Evolutionary conservation across 2,797 vertebrate species (phyloP), one percentile per base, ranked within the genome.

Genomic region (Acanthurus leucopareius): DNA sequence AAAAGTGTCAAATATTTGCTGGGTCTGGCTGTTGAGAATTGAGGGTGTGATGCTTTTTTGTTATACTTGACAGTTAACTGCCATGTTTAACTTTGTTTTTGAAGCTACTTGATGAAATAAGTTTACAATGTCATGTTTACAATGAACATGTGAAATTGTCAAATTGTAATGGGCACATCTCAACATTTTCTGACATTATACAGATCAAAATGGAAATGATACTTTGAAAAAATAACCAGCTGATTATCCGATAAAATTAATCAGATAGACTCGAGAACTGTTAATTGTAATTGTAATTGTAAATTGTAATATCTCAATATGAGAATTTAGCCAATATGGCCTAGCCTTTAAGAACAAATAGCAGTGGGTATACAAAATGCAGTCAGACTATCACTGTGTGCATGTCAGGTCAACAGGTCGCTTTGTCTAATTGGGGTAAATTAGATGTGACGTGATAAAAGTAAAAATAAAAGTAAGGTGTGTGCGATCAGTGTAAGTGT

Each of bases 361-460:
- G 47, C 9, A 19, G 64, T 15, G 2, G 7, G 13, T 54, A 15
- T 17, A 48, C 32, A 48, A 40, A n/a, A 16, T 10, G 5, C 14
- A 78, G 44, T 22, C 22, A 4, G 22, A 40, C 28, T 51, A 28
- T 62, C 10, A 49, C 4, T 28, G 42, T 73, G 72, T 60, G 22
- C 54, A 60, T 70, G 51, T 44, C n/a, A 56, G 40, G 67, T 84
- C 72, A 75, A 16, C 8, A 20, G 63, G 56, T 68, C 59, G 70
- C 69, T 86, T 75, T 73, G 56, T 17, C 73, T 63, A 45, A 35
- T 22, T 52, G 65, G 69, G 83, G 87, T 74, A 82, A 86, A 93
- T 89, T 81, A 76, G 62, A 75, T 35, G 35, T 28, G 45, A 47
- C 22, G 35, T 66, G 32, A 87, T 53, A 2, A 4, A 75, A 63